Conservation (phyloP, 2,113 vertebrate genomes). For the Myotis davidii region DNA sequence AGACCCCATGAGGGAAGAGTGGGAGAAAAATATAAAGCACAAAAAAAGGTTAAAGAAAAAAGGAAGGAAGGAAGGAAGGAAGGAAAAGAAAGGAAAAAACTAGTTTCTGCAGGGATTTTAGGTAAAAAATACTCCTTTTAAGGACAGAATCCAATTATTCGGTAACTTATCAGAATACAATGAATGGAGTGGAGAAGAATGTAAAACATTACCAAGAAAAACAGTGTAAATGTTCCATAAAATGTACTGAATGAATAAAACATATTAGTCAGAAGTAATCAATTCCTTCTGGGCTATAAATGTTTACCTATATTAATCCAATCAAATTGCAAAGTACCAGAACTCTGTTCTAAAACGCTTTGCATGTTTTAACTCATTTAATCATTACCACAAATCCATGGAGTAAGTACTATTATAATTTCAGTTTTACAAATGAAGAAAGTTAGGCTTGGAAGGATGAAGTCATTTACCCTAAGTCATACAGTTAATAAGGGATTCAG, state of each 20-base stretch:
- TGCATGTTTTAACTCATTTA: not conserved
- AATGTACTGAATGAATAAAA: slow-evolving; percentile 53
- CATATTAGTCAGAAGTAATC: slow-evolving; percentile 37
- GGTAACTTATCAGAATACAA: not conserved
- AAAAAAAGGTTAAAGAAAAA: no score
- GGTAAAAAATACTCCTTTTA: slow-evolving; percentile 6
- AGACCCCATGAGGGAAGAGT: not conserved
- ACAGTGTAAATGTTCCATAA: slow-evolving; percentile 25
- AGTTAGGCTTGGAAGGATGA: not conserved
- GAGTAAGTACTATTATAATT: not conserved
- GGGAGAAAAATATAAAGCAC: not conserved
- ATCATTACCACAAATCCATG: not conserved
- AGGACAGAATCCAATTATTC: slow-evolving; percentile 4
- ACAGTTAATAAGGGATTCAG: not conserved
- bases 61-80: not conserved
- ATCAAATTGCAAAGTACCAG: slow-evolving; percentile 11
- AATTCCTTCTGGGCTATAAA: slow-evolving; percentile 38
- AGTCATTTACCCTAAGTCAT: not conserved
- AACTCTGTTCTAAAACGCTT: slow-evolving; percentile 36
- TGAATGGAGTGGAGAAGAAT: not conserved
- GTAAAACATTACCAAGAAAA: slow-evolving; percentile 32
- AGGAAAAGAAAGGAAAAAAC: not conserved
- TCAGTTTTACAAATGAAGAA: not conserved
- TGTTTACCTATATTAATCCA: slow-evolving; percentile 23
- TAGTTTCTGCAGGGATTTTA: not conserved